Conservation (phyloP, 2,797 vertebrate species). For the Onychomys leucogaster region DNA sequence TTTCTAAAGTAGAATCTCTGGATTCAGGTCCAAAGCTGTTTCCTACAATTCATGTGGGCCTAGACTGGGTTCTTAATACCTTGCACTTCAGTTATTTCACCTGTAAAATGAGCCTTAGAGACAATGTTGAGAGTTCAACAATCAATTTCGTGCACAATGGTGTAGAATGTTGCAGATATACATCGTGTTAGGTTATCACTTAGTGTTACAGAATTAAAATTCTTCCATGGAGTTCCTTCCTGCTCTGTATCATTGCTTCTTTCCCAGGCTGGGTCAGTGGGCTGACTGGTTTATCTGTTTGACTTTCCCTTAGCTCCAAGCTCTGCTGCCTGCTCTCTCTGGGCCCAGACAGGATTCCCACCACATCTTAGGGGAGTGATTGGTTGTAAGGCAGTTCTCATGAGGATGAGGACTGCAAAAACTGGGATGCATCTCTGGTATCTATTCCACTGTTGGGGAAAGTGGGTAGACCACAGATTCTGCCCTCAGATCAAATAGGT, state of each 20-base stretch:
- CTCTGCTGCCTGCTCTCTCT: background rate
- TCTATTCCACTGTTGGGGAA: background rate
- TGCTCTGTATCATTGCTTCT: background rate
- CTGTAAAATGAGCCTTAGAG: slow-evolving; percentile 35
- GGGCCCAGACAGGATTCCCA: background rate
- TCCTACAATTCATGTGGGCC: background rate
- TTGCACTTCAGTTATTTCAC: background rate
- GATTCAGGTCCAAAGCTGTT: background rate
- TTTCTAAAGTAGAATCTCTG: slow-evolving; percentile 1
- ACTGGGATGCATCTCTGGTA: background rate
- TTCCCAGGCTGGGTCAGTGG: background rate
- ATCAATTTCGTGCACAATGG: background rate
- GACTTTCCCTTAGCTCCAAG: background rate
- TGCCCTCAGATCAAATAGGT: background rate
- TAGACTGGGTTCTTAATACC: background rate
- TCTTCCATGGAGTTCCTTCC: background rate
- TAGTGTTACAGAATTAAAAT: background rate
- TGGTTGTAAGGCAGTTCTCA: background rate
- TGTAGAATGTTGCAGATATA: background rate
- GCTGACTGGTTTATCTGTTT: background rate
- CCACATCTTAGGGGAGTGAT: background rate
- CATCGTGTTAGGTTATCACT: background rate
- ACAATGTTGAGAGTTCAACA: background rate
- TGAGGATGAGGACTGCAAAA: background rate
- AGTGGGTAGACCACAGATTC: background rate